Conservation (phyloP, 2,888 invertebrate genomes). For the Aporophyla nigra region DNA sequence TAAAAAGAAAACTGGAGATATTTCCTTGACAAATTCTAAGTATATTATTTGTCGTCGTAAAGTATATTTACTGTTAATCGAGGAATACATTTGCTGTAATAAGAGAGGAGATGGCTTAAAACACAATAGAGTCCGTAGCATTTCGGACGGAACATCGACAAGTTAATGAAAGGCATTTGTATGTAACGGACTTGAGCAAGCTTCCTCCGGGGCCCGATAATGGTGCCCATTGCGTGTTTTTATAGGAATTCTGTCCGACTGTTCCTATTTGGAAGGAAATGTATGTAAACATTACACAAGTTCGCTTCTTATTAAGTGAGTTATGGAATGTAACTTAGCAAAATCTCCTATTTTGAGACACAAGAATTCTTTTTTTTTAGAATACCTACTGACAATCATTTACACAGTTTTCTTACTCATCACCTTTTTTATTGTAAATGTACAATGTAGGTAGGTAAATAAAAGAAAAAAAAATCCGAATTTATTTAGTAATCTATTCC, state of each 20-base stretch:
- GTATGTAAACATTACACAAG: constrained; percentile 12
- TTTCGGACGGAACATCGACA: constrained; percentile 86
- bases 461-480: rapidly evolving
- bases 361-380: too few species aligned
- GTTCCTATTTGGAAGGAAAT: constrained; percentile 50
- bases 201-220: constrained; percentile 86
- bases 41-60: constrained; percentile 62
- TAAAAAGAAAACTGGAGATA: constrained; percentile 64
- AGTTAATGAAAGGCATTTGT: constrained; percentile 90
- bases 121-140: constrained; percentile 78
- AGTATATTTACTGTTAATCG: constrained; percentile 69
- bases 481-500: constrained; percentile 37
- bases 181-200: constrained; percentile 88
- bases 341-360: not conserved
- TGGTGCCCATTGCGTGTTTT: constrained; percentile 78
- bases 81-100: constrained; percentile 69
- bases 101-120: constrained; percentile 78
- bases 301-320: not conserved
- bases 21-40: constrained; percentile 37
- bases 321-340: not conserved
- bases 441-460: too few species aligned
- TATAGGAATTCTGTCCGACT: constrained; percentile 70
- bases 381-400: too few species aligned
- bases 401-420: not conserved
- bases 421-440: not conserved